Evolutionary conservation across 2,888 invertebrate species (phyloP).

Genomic region (Hirtodrosophila histrioides): DNA sequence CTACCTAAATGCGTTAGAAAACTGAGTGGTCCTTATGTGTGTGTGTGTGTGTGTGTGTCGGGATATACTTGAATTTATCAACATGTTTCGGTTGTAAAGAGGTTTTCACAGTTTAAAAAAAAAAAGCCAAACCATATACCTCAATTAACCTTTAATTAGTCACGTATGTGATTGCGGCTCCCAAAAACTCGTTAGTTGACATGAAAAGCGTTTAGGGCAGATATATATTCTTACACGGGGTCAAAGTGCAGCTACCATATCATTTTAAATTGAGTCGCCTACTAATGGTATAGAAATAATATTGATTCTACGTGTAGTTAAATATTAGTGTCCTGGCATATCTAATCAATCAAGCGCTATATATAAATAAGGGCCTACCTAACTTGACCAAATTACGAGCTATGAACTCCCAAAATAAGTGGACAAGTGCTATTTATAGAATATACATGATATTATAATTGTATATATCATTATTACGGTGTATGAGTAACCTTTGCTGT

Average conservation of each 20-base stretch:
- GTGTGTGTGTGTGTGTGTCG: conserved; percentile 6
- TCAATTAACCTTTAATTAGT: conserved; percentile 10
- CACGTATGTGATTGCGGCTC: background rate
- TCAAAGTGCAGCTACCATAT: conserved; percentile 16
- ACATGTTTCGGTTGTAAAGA: background rate
- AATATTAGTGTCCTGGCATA: conserved; percentile 14
- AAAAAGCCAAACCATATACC: background rate
- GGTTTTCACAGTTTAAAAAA: background rate
- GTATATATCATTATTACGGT: no score
- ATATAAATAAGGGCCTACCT: conserved; percentile 14
- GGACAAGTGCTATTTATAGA: background rate
- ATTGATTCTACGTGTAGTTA: background rate
- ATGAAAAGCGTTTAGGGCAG: conserved; percentile 7
- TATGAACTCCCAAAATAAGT: conserved; percentile 17
- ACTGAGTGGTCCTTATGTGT: background rate
- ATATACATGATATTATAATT: background rate
- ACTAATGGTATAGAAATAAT: background rate
- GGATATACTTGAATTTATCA: conserved; percentile 4
- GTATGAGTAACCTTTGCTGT: no score
- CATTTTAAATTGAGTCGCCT: conserved; percentile 34
- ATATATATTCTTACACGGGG: conserved; percentile 6
- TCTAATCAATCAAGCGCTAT: conserved; percentile 5
- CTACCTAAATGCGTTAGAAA: conserved; percentile 23
- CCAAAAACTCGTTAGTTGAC: conserved; percentile 19
- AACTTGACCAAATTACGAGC: conserved; percentile 14